Evolutionary conservation across 1,140 invertebrate genomes (phyloP), one percentile per base, ranked within the genome.

Genomic region (Meteorus sp.): DNA sequence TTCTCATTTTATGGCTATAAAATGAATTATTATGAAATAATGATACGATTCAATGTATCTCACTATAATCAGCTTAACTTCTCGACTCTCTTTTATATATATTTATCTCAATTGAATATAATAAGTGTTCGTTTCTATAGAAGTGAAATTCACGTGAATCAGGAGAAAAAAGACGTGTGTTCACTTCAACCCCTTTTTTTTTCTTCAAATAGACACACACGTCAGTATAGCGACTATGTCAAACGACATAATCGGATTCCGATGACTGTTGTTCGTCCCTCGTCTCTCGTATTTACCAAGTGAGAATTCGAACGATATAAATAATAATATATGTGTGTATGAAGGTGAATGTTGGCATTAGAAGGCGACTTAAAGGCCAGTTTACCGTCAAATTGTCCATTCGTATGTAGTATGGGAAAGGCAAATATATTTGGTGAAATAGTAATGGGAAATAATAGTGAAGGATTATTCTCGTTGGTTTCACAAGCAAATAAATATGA

Each of bases 401-500:
- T 52, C 50, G 33, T 35, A 29, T 45, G 31, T 57, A 31, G 47
- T 57, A 57, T 57, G 55, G 55, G 55, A 57, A 57, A 57, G 41
- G 55, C 55, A 57, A 57, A 57, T 57, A 57, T 4, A 11, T 13
- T n/a, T 13, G 27, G 25, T 47, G 19, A 20, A 37, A 29, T 55
- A 25, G 20, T 2, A 22, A 2, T 9, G 8, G 31, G 15, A 52
- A 31, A 31, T 4, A 31, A 13, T 19, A 11, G 11, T 5, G 23
- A 31, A 33, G 23, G 20, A 35, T 33, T 4, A 52, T 52, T 31
- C 11, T n/a, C 20, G 15, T 17, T 35, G 22, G 4, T 31, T 31
- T 31, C 29, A 11, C 6, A 31, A 1, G 11, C 6, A 31, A 31
- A 31, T 31, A 31, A 31, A 31, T 31, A 1, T 31, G 29, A 29